Evolutionary conservation across 2,888 invertebrate species (phyloP).

Genomic region (Falcaria lacertinaria): DNA sequence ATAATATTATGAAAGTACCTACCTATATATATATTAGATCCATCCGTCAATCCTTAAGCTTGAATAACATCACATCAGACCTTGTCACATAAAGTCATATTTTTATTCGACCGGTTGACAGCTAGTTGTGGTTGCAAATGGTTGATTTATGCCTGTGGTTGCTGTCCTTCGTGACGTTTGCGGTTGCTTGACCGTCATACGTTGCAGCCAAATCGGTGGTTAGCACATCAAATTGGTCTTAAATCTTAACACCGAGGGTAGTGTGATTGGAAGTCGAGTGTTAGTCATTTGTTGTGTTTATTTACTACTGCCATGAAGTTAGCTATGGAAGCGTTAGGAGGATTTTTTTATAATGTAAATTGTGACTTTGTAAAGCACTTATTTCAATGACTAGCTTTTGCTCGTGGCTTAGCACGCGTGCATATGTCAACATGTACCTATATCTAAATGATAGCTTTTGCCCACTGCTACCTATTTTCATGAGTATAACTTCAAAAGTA

Average conservation of each 20-base stretch:
- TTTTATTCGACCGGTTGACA: background rate
- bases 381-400: too few relatives aligned
- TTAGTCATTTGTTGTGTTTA: background rate
- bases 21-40: too few relatives aligned
- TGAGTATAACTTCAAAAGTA: too few relatives aligned
- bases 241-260: conserved; percentile 1
- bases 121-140: background rate
- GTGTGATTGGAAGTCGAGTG: background rate
- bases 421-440: too few relatives aligned
- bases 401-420: too few relatives aligned
- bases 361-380: too few relatives aligned
- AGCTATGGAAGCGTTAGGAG: too few relatives aligned
- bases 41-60: background rate
- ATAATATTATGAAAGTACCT: too few relatives aligned
- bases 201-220: background rate
- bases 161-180: background rate
- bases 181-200: background rate
- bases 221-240: background rate
- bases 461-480: too few relatives aligned
- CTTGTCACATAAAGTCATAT: background rate
- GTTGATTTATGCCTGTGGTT: conserved; percentile 2
- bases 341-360: too few relatives aligned
- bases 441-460: too few relatives aligned
- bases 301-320: too few relatives aligned
- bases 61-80: background rate